Evolutionary conservation across 2,888 invertebrate genomes (phyloP), one percentile per base, ranked within the genome.

Genomic region (Gastracanthus pulcherrimus): DNA sequence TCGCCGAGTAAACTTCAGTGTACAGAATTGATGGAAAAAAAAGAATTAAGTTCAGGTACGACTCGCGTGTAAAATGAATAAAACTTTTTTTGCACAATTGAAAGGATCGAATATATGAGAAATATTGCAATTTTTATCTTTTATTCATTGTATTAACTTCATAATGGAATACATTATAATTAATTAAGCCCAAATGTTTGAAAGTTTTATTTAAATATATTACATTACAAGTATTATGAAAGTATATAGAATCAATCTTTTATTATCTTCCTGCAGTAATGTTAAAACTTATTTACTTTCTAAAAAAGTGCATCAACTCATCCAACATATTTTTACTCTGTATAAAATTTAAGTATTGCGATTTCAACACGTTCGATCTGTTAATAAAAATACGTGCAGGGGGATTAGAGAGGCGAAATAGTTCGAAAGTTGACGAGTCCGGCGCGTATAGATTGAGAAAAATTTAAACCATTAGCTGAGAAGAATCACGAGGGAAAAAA

Each of bases 41-140:
- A 74, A 34, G 16, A 67, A 82, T n/a, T n/a, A n/a, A 77, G 58
- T 60, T 71, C 45, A 69, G 72, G 77, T 51, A 34, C 34, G 23
- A n/a, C 62, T 75, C 60, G 16, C 67, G 11, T 26, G 16, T 48
- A 76, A 76, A 66, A 26, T n/a, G 41, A 34, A 38, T 13, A 41
- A 72, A 69, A 72, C 23, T 29, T 72, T 41, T n/a, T 70, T 55
- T n/a, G 41, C 19, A 13, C n/a, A 26, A 58, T 51, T 26, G 36
- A 76, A 71, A 36, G 34, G 2, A 45, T 70, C 41, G 19, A 55
- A 34, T 1, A 55, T 5, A 29, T 48, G 16, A 51, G 16, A 38
- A n/a, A 64, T 77, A 78, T 82, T 78, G 70, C 70, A 75, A 66
- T 78, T 82, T 70, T 75, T 75, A 75, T 60, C 19, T 29, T 38